Evolutionary conservation across 2,888 invertebrate species (phyloP).

Genomic region (Sesamia inferens): DNA sequence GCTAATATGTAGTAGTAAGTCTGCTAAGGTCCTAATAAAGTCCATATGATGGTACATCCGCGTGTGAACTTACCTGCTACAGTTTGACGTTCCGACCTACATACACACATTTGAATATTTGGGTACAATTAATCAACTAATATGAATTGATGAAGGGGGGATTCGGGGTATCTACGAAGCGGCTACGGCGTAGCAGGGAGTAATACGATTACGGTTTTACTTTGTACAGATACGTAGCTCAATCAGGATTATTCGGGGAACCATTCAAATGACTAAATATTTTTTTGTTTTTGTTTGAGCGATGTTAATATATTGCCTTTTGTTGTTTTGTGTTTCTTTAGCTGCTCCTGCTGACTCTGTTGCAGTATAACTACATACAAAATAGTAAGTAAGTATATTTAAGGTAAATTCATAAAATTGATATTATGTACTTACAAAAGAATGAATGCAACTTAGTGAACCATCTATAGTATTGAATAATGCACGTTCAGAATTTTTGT

Average conservation of each 20-base stretch:
- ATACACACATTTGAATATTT: conserved; percentile 59
- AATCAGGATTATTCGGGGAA: conserved; percentile 32
- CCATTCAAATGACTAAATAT: conserved; percentile 1
- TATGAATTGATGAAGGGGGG: conserved; percentile 57
- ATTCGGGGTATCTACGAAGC: conserved; percentile 30
- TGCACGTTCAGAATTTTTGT: neutral
- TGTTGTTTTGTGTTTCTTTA: neutral
- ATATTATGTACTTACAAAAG: conserved; percentile 10
- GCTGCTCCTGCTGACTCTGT: neutral
- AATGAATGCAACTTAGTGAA: conserved; percentile 21
- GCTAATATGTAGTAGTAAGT: conserved; percentile 22
- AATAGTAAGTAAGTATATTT: neutral
- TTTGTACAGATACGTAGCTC: conserved; percentile 33
- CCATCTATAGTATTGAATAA: neutral
- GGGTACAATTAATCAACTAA: conserved; percentile 59
- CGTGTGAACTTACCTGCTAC: conserved; percentile 51
- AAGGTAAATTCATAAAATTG: conserved; percentile 22
- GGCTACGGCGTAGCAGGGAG: conserved; percentile 32
- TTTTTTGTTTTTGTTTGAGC: neutral
- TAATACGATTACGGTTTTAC: conserved; percentile 39
- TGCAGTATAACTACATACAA: neutral
- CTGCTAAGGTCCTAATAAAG: conserved; percentile 35
- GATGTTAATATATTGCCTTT: neutral
- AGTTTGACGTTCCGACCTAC: conserved; percentile 55
- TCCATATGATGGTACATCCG: conserved; percentile 52